Percentiles rank a stretch among this genome's conserved stretches.
Conservation (phyloP, 2,888 invertebrate genomes). For the Petrolisthes cinctipes region DNA sequence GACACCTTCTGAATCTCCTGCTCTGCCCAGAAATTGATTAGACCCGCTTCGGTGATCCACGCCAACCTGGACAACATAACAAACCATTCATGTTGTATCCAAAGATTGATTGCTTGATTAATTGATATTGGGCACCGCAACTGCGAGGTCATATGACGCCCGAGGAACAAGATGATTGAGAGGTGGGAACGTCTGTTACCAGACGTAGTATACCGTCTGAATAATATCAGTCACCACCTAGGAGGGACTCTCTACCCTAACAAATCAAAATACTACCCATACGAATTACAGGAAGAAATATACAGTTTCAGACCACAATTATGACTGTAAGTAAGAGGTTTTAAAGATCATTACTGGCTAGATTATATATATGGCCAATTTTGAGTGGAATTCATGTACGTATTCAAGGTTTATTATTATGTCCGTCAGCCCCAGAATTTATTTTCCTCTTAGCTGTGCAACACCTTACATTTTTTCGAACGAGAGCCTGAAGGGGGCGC, state of each 20-base stretch:
- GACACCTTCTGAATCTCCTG: slow-evolving; percentile 22
- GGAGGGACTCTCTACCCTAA: no score
- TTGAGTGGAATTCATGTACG: not conserved
- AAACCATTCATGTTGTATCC: not conserved
- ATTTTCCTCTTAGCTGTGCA: not conserved
- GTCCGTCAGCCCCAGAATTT: not conserved
- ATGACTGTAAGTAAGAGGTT: not conserved
- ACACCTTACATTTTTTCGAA: slow-evolving; percentile 28
- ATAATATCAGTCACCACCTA: no score
- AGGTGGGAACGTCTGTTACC: no score
- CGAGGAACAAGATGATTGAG: no score
- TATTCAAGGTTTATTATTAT: not conserved
- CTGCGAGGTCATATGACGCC: no score
- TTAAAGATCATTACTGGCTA: not conserved
- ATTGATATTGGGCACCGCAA: no score
- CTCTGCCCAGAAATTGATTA: slow-evolving; percentile 27
- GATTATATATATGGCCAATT: not conserved
- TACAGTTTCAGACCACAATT: no score
- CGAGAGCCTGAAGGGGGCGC: slow-evolving; percentile 34
- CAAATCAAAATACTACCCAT: no score
- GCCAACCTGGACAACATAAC: not conserved
- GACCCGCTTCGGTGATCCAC: slow-evolving; percentile 32
- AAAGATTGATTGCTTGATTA: no score
- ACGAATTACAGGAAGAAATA: no score
- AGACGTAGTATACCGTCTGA: no score